These are phyloP conservation scores for Caenorhabditis auriculariae DNA, from an alignment of 2,888 invertebrate genomes.

Conservation along the genomic window DNA sequence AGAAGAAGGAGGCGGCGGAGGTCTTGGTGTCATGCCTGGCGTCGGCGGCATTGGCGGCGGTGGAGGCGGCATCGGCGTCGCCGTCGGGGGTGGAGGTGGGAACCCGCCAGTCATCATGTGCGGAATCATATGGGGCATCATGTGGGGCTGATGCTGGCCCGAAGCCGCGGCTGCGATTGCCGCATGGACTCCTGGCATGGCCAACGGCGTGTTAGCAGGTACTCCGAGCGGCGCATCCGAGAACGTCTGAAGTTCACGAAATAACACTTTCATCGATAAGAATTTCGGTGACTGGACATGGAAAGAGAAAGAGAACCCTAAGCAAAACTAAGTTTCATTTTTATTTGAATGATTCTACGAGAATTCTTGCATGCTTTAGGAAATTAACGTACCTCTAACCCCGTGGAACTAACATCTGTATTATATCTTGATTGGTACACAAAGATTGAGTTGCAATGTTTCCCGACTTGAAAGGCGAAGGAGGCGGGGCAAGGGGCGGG, in stretches of 20 bases:
- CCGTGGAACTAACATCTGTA: too few relatives aligned
- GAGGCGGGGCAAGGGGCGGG: too few relatives aligned
- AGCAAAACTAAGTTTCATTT: too few relatives aligned
- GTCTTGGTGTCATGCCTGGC: constrained; percentile 42
- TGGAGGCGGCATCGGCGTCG: constrained; percentile 42
- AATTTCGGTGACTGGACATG: neutral
- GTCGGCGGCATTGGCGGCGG: constrained; percentile 40
- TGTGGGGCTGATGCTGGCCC: constrained; percentile 23
- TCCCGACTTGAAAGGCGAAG: too few relatives aligned
- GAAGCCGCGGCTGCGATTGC: constrained; percentile 28
- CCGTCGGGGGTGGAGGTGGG: constrained; percentile 32
- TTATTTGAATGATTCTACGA: too few relatives aligned
- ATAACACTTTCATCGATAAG: neutral
- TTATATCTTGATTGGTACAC: too few relatives aligned
- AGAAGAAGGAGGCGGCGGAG: constrained; percentile 39
- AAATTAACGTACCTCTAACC: too few relatives aligned
- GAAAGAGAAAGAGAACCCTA: too few relatives aligned
- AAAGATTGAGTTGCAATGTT: too few relatives aligned
- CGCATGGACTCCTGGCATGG: constrained; percentile 26
- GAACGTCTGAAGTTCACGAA: constrained; percentile 11
- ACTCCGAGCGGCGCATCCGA: constrained; percentile 37
- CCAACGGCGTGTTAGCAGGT: constrained; percentile 21
- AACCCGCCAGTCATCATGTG: too few relatives aligned
- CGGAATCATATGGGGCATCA: constrained; percentile 3
- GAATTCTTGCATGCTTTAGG: too few relatives aligned